phyloP scores from a whole-genome alignment of 2,797 vertebrate species.

The Sebastes variabilis region DNA sequence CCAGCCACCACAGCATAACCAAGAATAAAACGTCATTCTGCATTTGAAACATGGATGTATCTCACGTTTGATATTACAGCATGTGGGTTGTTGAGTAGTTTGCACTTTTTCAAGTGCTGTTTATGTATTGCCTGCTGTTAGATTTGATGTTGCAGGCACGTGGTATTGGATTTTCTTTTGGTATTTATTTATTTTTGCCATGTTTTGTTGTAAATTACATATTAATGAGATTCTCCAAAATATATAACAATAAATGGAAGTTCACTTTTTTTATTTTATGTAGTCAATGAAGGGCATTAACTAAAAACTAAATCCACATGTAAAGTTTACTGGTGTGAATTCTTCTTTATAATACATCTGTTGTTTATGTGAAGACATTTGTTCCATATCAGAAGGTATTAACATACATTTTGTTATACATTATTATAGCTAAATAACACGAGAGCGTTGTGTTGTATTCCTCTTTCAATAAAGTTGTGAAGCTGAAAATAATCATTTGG shows the following conservation, averaged over 20 bases:
- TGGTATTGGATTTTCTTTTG: not conserved
- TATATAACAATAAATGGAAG: not conserved
- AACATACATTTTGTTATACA: not conserved
- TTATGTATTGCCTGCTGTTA: not conserved
- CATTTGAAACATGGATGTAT: not conserved
- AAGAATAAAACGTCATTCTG: not conserved
- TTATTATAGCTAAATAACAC: not conserved
- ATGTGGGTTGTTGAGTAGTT: not conserved
- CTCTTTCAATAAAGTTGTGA: slow-evolving; percentile 61
- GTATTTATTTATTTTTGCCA: too few species aligned
- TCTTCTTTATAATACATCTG: not conserved
- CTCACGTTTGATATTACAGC: not conserved
- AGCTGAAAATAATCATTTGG: not conserved
- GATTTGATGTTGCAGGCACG: not conserved
- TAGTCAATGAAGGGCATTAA: not conserved
- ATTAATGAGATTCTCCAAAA: not conserved
- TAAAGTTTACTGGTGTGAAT: not conserved
- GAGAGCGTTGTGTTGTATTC: not conserved
- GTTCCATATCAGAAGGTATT: not conserved
- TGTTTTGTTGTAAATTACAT: not conserved
- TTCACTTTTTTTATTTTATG: not conserved
- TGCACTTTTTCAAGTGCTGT: not conserved
- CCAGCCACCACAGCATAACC: not conserved
- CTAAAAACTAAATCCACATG: not conserved
- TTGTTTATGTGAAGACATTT: not conserved